Conservation (phyloP, 2,113 vertebrate genomes). For the Mugil cephalus region DNA sequence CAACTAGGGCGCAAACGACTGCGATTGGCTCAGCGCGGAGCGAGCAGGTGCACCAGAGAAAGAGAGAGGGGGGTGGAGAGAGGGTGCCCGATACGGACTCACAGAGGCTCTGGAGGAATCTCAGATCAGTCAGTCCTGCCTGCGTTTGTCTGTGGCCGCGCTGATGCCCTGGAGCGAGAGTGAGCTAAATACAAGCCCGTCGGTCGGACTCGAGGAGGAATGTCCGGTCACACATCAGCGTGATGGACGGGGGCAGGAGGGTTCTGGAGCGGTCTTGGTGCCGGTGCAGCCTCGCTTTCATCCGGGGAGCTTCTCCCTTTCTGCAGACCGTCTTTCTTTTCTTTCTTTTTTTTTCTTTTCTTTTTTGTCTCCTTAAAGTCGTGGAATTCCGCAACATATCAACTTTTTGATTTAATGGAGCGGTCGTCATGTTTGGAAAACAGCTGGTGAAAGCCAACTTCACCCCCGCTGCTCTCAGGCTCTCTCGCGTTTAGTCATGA, state of each 20-base stretch:
- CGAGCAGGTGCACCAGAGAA: slow-evolving; percentile 62
- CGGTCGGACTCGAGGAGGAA: slow-evolving; percentile 1
- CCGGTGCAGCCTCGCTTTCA: neutral
- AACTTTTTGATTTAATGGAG: slow-evolving; percentile 16
- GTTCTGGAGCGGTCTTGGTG: slow-evolving; percentile 24
- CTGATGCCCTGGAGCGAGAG: too few species aligned
- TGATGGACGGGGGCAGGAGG: slow-evolving; percentile 47
- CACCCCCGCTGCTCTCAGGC: neutral
- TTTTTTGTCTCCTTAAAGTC: neutral
- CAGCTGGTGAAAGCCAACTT: neutral
- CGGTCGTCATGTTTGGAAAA: too few species aligned
- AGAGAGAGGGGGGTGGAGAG: neutral
- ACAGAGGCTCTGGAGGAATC: neutral
- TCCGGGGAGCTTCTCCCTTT: neutral
- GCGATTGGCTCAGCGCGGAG: slow-evolving; percentile 33
- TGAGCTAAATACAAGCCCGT: neutral
- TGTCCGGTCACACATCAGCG: neutral
- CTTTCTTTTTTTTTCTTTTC: neutral
- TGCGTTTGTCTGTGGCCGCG: neutral
- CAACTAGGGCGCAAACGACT: slow-evolving; percentile 20
- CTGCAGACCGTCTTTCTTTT: neutral
- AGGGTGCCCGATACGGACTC: neutral
- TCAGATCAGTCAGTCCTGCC: neutral
- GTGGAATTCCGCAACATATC: neutral
- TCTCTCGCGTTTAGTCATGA: neutral